Evolutionary conservation across 2,797 vertebrate species (phyloP).

Genomic region (Geotrypetes seraphini): DNA sequence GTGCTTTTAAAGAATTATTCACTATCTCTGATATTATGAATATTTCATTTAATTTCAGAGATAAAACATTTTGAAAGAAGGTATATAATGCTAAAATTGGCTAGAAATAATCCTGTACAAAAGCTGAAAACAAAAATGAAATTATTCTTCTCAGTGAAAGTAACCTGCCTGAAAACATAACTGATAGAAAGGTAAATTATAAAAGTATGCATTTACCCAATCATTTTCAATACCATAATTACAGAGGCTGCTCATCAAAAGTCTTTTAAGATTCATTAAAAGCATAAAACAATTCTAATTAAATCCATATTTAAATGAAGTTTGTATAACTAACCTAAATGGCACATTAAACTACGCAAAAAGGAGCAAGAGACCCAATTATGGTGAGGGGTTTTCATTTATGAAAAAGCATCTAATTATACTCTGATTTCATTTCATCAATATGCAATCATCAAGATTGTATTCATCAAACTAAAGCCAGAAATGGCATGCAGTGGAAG

Average conservation of each 20-base stretch:
- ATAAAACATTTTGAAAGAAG: conserved; percentile 41
- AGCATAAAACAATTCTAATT: conserved; percentile 63
- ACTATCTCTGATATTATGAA: conserved; percentile 34
- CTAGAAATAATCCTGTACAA: conserved; percentile 21
- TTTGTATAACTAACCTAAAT: conserved; percentile 41
- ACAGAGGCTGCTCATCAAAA: conserved; percentile 55
- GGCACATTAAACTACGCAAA: conserved; percentile 45
- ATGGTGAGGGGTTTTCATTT: too few relatives aligned
- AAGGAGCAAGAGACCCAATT: conserved; percentile 45
- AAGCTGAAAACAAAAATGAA: conserved; percentile 42
- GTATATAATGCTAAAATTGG: conserved; percentile 6
- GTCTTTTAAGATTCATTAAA: conserved; percentile 60
- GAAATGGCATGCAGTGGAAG: too few relatives aligned
- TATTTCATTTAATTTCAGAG: conserved; percentile 42
- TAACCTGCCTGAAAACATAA: conserved; percentile 41
- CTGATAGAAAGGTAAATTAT: conserved; percentile 52
- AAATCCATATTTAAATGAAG: conserved; percentile 62
- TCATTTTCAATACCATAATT: conserved; percentile 61
- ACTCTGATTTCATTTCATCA: conserved; percentile 32
- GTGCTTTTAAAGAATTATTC: too few relatives aligned
- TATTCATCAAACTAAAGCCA: too few relatives aligned
- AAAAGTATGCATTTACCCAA: conserved; percentile 56
- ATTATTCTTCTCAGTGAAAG: conserved; percentile 45
- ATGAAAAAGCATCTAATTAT: too few relatives aligned
- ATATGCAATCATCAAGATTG: conserved; percentile 37